Conservation (phyloP, 2,797 vertebrate genomes). For the Helarctos malayanus region DNA sequence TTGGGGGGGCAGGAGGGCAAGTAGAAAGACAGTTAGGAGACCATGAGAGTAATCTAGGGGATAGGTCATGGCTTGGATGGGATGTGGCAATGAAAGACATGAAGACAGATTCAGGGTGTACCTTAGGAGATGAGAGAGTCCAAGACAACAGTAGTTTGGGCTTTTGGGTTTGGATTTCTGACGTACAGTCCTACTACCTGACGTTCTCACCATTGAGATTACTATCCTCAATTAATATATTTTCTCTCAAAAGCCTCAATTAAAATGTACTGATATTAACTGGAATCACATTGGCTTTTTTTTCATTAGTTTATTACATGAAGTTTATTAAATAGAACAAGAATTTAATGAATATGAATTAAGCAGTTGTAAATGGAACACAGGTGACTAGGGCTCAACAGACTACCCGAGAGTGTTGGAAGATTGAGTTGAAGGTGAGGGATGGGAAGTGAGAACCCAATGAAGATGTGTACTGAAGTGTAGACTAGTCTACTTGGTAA, state of each 20-base stretch:
- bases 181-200: neutral
- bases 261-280: neutral
- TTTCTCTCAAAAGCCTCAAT: neutral
- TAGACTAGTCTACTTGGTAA: neutral
- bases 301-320: neutral
- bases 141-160: neutral
- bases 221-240: neutral
- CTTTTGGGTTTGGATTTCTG: neutral
- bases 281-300: neutral
- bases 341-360: neutral
- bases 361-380: neutral
- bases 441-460: neutral
- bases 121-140: neutral
- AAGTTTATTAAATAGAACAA: neutral
- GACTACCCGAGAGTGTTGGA: neutral
- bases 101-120: neutral
- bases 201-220: neutral
- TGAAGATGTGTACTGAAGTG: neutral
- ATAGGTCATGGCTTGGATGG: neutral
- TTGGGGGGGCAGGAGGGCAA: neutral
- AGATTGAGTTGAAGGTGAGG: neutral
- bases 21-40: neutral
- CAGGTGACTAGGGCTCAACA: neutral
- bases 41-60: neutral
- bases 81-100: neutral